These are phyloP conservation scores for Conger conger DNA, from an alignment of 2,113 vertebrate genomes.

Conservation along the genomic window DNA sequence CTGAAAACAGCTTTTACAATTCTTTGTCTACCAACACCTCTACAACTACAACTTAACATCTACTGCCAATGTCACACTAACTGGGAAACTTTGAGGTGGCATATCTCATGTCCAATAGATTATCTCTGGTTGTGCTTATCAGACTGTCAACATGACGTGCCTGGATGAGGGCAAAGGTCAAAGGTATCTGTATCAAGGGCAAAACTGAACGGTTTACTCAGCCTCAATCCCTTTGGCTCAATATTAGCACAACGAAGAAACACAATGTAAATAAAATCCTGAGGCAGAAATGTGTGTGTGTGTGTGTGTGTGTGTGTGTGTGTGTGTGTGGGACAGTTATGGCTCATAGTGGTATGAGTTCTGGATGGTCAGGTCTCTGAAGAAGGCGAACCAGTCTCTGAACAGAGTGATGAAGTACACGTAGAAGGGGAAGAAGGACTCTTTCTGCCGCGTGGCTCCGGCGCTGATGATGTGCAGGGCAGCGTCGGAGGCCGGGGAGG, in stretches of 20 bases:
- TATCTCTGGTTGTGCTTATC: neutral
- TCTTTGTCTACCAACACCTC: too few species aligned
- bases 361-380: slow-evolving; percentile 43
- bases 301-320: too few species aligned
- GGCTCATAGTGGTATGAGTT: slow-evolving; percentile 50
- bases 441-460: slow-evolving; percentile 19
- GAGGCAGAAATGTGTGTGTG: too few species aligned
- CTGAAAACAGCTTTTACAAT: too few species aligned
- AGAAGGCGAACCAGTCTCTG: slow-evolving; percentile 53
- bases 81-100: neutral
- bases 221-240: too few species aligned
- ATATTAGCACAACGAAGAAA: too few species aligned
- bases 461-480: slow-evolving; percentile 57
- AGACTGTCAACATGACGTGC: too few species aligned
- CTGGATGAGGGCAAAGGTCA: too few species aligned
- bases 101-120: neutral
- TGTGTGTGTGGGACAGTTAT: neutral
- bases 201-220: too few species aligned
- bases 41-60: neutral
- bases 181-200: too few species aligned
- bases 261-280: too few species aligned
- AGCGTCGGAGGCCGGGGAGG: slow-evolving; percentile 56
- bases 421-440: slow-evolving; percentile 62
- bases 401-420: slow-evolving; percentile 44
- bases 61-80: too few species aligned